These are phyloP conservation scores for Toxostoma redivivum DNA, from an alignment of 2,113 vertebrate genomes.

Conservation along the genomic window DNA sequence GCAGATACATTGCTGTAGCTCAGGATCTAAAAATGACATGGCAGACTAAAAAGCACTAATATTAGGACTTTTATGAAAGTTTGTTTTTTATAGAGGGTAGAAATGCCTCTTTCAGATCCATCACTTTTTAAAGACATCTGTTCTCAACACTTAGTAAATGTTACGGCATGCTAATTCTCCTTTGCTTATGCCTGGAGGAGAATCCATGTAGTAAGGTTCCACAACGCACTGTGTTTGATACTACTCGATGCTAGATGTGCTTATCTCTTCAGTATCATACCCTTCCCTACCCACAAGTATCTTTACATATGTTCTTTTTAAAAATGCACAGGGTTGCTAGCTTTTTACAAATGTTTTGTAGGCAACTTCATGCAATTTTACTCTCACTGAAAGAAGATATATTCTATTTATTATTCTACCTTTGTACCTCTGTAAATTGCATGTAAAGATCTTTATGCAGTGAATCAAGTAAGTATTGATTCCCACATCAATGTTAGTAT, in stretches of 20 bases:
- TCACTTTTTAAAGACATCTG: not conserved
- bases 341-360: not conserved
- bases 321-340: not conserved
- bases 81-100: not conserved
- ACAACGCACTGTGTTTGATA: not conserved
- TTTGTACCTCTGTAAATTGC: not conserved
- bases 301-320: not conserved
- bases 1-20: not conserved
- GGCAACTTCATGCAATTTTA: not conserved
- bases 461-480: not conserved
- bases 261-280: not conserved
- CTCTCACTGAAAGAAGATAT: not conserved
- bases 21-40: not conserved
- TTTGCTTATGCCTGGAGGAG: not conserved
- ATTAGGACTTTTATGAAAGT: not conserved
- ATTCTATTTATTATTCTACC: not conserved
- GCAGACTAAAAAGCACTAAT: not conserved
- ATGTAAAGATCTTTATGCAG: not conserved
- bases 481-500: not conserved
- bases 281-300: not conserved
- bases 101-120: not conserved
- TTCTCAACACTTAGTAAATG: not conserved
- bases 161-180: not conserved
- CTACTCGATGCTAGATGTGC: not conserved
- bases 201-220: not conserved